Evolutionary conservation across 2,113 vertebrate genomes (phyloP).

Genomic region (Suricata suricatta): DNA sequence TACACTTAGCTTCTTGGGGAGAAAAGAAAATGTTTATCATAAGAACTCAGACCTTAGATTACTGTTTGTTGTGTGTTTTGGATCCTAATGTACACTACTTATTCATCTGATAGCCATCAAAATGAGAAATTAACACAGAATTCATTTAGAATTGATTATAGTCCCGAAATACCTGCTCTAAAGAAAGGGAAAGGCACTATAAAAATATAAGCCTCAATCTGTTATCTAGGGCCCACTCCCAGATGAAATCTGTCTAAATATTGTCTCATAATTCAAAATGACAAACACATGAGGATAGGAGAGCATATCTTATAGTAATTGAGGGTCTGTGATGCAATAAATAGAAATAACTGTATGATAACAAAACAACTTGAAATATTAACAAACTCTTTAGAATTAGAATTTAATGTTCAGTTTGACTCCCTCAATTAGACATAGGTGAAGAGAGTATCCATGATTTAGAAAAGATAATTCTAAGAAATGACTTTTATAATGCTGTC

Average conservation of each 20-base stretch:
- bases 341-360: neutral
- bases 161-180: neutral
- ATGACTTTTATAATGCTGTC: neutral
- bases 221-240: fast-evolving
- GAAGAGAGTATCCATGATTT: neutral
- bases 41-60: neutral
- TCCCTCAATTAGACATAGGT: neutral
- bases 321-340: neutral
- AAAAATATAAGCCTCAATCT: neutral
- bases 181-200: neutral
- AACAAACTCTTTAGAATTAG: neutral
- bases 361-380: neutral
- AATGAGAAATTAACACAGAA: neutral
- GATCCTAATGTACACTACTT: neutral
- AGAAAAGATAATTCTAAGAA: neutral
- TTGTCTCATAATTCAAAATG: neutral
- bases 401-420: neutral
- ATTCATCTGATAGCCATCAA: neutral
- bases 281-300: neutral
- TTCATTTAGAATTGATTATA: neutral
- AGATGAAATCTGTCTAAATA: neutral
- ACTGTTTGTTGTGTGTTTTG: neutral
- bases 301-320: neutral
- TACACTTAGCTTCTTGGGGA: neutral
- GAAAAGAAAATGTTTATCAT: neutral